These are phyloP conservation scores for Labeo rohita DNA, from an alignment of 2,113 vertebrate genomes.

Conservation along the genomic window DNA sequence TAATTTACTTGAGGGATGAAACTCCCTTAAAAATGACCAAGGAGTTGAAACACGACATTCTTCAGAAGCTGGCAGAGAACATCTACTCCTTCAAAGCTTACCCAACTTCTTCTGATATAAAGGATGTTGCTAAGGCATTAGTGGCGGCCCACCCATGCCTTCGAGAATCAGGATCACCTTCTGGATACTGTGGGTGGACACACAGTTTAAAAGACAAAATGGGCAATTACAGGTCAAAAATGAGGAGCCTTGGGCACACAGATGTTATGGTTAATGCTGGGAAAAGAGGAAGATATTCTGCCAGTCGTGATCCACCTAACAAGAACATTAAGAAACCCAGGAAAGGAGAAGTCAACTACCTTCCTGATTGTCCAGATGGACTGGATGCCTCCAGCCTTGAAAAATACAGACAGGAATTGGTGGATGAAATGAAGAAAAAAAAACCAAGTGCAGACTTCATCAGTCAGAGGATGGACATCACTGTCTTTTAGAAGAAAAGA, in stretches of 20 bases:
- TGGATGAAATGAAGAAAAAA: conserved; percentile 48
- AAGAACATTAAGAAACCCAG: conserved; percentile 42
- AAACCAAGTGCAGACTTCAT: conserved; percentile 15
- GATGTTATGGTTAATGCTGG: conserved; percentile 43
- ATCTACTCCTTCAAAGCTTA: conserved; percentile 52
- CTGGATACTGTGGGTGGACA: conserved; percentile 40
- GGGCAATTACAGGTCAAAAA: conserved; percentile 44
- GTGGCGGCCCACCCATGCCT: conserved; percentile 34
- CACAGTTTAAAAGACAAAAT: conserved; percentile 50
- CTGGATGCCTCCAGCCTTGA: conserved; percentile 42
- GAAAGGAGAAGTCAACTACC: conserved; percentile 32
- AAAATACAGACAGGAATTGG: not conserved
- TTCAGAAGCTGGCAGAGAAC: conserved; percentile 41
- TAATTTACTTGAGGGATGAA: conserved; percentile 34
- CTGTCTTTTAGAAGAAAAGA: not conserved
- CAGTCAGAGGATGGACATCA: conserved; percentile 43
- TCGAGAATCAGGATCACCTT: conserved; percentile 20
- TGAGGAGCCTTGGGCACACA: not conserved
- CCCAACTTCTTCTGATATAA: conserved; percentile 37
- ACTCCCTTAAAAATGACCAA: not conserved
- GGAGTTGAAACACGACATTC: conserved; percentile 50
- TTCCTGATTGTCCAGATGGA: conserved; percentile 39
- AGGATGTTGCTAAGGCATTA: conserved; percentile 43
- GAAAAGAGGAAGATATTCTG: not conserved
- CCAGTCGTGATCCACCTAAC: conserved; percentile 31